Conservation (phyloP, 2,113 vertebrate species). For the Chloropsis cyanopogon region DNA sequence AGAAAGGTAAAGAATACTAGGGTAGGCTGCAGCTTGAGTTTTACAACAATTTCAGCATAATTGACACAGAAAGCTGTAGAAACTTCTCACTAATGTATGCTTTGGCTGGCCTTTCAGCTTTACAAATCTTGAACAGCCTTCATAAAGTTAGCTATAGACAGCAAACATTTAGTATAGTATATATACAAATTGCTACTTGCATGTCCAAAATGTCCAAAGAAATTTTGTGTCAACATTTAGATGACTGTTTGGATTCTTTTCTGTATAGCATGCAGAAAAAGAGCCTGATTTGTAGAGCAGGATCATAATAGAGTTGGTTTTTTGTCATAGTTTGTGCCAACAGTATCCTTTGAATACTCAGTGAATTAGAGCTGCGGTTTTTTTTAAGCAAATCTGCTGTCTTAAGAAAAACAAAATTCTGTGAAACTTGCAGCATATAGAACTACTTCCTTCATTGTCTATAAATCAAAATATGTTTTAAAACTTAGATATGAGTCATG, state of each 20-base stretch:
- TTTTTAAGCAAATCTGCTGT: background rate
- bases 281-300: background rate
- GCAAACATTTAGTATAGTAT: background rate
- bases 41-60: background rate
- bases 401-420: background rate
- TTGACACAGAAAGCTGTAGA: background rate
- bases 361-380: background rate
- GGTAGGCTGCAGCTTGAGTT: background rate
- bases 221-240: background rate
- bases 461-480: background rate
- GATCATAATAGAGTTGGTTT: rapidly evolving
- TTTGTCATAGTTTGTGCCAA: background rate
- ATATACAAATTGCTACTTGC: background rate
- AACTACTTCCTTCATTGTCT: background rate
- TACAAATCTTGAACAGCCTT: background rate
- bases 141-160: background rate
- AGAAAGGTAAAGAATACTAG: background rate
- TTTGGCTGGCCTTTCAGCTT: background rate
- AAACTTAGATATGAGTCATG: background rate
- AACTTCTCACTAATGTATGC: background rate
- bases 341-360: background rate
- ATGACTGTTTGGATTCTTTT: background rate
- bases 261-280: background rate
- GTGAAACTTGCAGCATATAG: background rate
- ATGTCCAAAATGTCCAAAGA: background rate